Evolutionary conservation across 1,140 invertebrate species (phyloP).

Genomic region (Hermetia illucens): DNA sequence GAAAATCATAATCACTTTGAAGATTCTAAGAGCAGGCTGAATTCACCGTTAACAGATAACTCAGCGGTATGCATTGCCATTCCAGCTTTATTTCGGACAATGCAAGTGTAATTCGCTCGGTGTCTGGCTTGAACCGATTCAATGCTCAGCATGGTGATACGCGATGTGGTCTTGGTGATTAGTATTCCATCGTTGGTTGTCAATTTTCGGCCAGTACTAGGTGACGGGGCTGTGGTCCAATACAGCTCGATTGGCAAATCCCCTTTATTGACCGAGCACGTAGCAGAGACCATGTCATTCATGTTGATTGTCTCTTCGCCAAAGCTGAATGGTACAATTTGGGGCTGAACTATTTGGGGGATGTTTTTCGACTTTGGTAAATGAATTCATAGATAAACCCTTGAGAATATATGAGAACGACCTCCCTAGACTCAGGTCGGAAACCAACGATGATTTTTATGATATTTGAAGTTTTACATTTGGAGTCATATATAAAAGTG

Average conservation of each 20-base stretch:
- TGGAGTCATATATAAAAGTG: too few species aligned
- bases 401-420: too few species aligned
- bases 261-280: conserved; percentile 73
- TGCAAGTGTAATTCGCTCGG: conserved; percentile 55
- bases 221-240: conserved; percentile 40
- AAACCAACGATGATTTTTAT: too few species aligned
- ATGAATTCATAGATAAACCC: too few species aligned
- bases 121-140: conserved; percentile 47
- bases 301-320: conserved; percentile 54
- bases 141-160: conserved; percentile 51
- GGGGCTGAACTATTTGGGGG: conserved; percentile 46
- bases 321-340: conserved; percentile 55
- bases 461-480: too few species aligned
- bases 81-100: conserved; percentile 61
- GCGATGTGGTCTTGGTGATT: conserved; percentile 44
- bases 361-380: too few species aligned
- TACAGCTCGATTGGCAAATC: conserved; percentile 65
- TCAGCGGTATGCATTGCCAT: conserved; percentile 50
- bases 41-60: conserved; percentile 49
- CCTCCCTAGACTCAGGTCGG: too few species aligned
- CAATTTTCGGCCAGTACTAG: conserved; percentile 16
- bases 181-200: conserved; percentile 33
- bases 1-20: conserved; percentile 4
- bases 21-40: too few species aligned
- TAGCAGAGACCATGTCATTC: conserved; percentile 51